Evolutionary conservation across 2,797 vertebrate genomes (phyloP), one percentile per base, ranked within the genome.

Genomic region (Hippopotamyrus pictus): DNA sequence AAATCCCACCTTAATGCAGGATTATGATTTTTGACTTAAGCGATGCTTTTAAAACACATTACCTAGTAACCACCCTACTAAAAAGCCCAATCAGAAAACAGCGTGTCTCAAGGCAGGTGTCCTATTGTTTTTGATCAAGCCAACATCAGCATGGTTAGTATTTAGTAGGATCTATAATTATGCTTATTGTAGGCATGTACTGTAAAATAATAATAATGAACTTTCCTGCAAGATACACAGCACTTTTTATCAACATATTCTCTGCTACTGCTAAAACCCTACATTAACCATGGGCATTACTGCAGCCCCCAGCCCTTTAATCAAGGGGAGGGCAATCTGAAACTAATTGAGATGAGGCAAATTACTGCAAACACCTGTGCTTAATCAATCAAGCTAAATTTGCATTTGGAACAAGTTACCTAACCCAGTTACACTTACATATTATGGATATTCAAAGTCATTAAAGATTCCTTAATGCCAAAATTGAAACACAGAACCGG

Each of bases 21-120:
- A 89, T 94, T 92, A 92, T 91, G 92, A 92, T 94, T 93, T 92
- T 92, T 89, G 86, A 90, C 89, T 89, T 82, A 88, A 92, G 90
- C 79, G 92, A 92, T 89, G 88, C 65, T 92, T 94, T 94, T 93
- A 91, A 92, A 88, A 37, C 73, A 91, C 46, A 92, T 94, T 91
- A 93, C 89, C 90, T 92, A 93, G 88, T 91, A 94, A 90, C 91
- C 90, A 89, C 51, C 79, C 65, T 88, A 37, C 44, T 91, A 90
- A 91, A 93, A 92, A 11, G 11, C n/a, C 84, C 84, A 53, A 33
- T 86, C 22, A 57, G 51, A 57, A 0, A 6, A 25, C 85, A 88
- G 53, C 41, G 90, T 90, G 46, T 90, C 46, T 0, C 79, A n/a
- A 91, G 90, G 91, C 83, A 92, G 90, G 93, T 91, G 92, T 48